phyloP scores from a whole-genome alignment of 2,797 vertebrate species.

The Sternotherus odoratus region DNA sequence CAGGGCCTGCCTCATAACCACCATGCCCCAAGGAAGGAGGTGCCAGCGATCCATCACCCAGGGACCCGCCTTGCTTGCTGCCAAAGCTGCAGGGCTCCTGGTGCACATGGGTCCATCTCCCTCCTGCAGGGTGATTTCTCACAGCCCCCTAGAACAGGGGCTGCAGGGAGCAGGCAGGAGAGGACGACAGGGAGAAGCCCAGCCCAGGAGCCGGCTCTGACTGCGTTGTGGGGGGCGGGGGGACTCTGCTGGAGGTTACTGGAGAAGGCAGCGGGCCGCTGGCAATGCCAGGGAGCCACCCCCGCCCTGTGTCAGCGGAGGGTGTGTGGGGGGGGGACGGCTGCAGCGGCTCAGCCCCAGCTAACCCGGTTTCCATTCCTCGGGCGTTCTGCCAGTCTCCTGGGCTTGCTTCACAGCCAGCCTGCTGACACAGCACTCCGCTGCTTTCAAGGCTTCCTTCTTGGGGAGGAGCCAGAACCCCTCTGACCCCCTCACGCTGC shows the following conservation, averaged over 20 bases:
- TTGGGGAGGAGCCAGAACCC: slow-evolving; percentile 3
- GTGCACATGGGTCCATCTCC: too few species aligned
- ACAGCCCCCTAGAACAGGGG: too few species aligned
- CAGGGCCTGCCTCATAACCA: not conserved
- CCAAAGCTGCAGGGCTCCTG: too few species aligned
- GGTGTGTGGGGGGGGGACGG: not conserved
- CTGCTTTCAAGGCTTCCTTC: slow-evolving; percentile 42
- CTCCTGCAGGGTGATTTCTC: too few species aligned
- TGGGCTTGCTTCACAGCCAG: slow-evolving; percentile 52
- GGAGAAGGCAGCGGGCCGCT: not conserved
- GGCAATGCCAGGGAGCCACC: not conserved
- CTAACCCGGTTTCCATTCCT: not conserved
- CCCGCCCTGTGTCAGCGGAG: not conserved
- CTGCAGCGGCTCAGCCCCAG: slow-evolving; percentile 24
- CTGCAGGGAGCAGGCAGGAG: not conserved
- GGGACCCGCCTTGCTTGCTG: too few species aligned
- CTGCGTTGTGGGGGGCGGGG: not conserved
- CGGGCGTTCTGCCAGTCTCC: slow-evolving; percentile 40
- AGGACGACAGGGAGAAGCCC: not conserved
- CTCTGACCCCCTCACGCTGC: not conserved
- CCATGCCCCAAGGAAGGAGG: too few species aligned
- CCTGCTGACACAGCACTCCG: slow-evolving; percentile 44
- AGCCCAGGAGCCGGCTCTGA: not conserved
- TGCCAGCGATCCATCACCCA: not conserved
- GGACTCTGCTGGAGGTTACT: not conserved